phyloP scores from a whole-genome alignment of 2,113 vertebrate species.

The Platycercus adscitus region DNA sequence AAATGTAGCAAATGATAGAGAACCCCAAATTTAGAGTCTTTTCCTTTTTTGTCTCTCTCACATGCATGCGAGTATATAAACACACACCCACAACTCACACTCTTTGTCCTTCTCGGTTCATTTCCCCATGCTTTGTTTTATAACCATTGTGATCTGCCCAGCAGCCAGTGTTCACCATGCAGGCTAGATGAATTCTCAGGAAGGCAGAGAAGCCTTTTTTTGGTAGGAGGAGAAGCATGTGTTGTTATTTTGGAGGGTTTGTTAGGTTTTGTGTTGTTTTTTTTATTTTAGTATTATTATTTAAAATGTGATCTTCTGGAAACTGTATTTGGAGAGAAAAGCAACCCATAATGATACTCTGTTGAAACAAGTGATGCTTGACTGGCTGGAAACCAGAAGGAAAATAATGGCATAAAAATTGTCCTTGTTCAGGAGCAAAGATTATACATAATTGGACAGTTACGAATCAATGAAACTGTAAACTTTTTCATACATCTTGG shows the following conservation, averaged over 20 bases:
- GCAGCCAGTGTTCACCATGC: slow-evolving; percentile 54
- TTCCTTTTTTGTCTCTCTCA: background rate
- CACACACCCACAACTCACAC: background rate
- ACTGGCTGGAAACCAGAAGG: slow-evolving; percentile 28
- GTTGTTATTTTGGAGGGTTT: background rate
- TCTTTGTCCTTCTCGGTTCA: slow-evolving; percentile 43
- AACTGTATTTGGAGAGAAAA: background rate
- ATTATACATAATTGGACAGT: slow-evolving; percentile 49
- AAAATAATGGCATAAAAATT: slow-evolving; percentile 48
- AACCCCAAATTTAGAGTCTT: slow-evolving; percentile 56
- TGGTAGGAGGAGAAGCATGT: background rate
- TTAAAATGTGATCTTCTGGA: background rate
- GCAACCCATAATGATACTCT: background rate
- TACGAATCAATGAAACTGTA: slow-evolving; percentile 32
- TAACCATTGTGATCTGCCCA: slow-evolving; percentile 17
- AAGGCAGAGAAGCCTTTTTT: slow-evolving; percentile 29
- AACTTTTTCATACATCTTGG: background rate
- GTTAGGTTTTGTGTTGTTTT: background rate
- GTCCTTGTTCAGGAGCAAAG: slow-evolving; percentile 26
- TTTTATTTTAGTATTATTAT: background rate
- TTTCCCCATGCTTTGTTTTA: slow-evolving; percentile 62
- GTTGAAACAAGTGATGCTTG: slow-evolving; percentile 26
- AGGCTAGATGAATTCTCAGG: slow-evolving; percentile 35
- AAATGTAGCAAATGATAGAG: slow-evolving; percentile 57
- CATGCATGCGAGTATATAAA: background rate